Percentiles rank a stretch among this genome's conserved stretches.
Evolutionary conservation across 2,797 vertebrate species (phyloP).

Genomic region (Ataeniobius toweri): DNA sequence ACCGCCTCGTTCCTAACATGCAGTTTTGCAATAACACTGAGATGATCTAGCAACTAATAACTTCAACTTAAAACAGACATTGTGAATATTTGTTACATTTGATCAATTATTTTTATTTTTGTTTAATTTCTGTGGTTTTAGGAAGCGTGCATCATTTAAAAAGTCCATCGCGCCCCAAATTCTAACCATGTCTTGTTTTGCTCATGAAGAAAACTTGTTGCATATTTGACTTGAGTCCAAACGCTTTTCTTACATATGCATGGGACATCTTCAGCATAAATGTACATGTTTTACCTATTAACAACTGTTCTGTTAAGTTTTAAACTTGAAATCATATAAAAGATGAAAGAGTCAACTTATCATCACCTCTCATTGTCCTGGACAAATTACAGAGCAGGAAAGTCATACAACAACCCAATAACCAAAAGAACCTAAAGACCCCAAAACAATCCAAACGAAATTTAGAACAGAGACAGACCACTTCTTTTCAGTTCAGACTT

Average conservation of each 20-base stretch:
- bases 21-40: neutral
- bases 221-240: slow-evolving; percentile 27
- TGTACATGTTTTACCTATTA: neutral
- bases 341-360: neutral
- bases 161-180: slow-evolving; percentile 22
- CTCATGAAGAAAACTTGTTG: slow-evolving; percentile 9
- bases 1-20: neutral
- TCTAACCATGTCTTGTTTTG: slow-evolving; percentile 39
- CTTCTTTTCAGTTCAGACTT: neutral
- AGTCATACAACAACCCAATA: neutral
- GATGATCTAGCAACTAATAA: neutral
- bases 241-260: neutral
- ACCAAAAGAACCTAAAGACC: neutral
- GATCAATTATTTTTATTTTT: slow-evolving; percentile 7
- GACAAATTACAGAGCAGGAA: neutral
- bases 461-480: neutral
- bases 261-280: slow-evolving; percentile 1
- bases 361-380: neutral
- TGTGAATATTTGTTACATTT: slow-evolving; percentile 31
- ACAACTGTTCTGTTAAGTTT: neutral
- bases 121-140: slow-evolving; percentile 19
- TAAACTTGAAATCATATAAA: neutral
- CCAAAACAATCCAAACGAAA: neutral
- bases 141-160: slow-evolving; percentile 29
- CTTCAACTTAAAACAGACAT: neutral